Evolutionary conservation across 2,797 vertebrate genomes (phyloP).

Genomic region (Micrastur ruficollis): DNA sequence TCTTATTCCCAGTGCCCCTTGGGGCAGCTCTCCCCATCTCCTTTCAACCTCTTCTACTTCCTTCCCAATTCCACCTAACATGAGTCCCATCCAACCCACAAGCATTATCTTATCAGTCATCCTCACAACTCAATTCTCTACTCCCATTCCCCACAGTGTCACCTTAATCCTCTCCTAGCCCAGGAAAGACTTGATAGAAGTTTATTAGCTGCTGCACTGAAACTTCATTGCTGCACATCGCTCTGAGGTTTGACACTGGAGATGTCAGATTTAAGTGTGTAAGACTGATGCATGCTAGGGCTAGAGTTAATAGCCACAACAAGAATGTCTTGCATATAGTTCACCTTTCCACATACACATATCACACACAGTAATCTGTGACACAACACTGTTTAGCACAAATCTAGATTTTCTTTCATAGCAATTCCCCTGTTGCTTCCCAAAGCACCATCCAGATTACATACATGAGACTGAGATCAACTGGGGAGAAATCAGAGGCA

Average conservation of each 20-base stretch:
- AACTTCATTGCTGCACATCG: not conserved
- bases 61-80: not conserved
- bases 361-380: not conserved
- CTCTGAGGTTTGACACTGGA: not conserved
- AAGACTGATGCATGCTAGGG: not conserved
- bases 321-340: not conserved
- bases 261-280: not conserved
- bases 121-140: not conserved
- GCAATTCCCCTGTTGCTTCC: not conserved
- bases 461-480: not conserved
- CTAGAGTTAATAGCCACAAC: not conserved
- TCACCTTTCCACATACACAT: not conserved
- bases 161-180: not conserved
- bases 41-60: not conserved
- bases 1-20: not conserved
- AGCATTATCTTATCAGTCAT: not conserved
- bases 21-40: not conserved
- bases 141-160: rapidly evolving
- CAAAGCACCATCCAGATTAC: not conserved
- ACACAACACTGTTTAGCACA: not conserved
- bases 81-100: not conserved
- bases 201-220: too few species aligned
- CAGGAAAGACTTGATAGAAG: too few species aligned
- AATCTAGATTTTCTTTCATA: not conserved
- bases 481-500: not conserved